Percentiles rank a stretch among this genome's conserved stretches.
Evolutionary conservation across 2,888 invertebrate genomes (phyloP).

Genomic region (Corythucha ciliata): DNA sequence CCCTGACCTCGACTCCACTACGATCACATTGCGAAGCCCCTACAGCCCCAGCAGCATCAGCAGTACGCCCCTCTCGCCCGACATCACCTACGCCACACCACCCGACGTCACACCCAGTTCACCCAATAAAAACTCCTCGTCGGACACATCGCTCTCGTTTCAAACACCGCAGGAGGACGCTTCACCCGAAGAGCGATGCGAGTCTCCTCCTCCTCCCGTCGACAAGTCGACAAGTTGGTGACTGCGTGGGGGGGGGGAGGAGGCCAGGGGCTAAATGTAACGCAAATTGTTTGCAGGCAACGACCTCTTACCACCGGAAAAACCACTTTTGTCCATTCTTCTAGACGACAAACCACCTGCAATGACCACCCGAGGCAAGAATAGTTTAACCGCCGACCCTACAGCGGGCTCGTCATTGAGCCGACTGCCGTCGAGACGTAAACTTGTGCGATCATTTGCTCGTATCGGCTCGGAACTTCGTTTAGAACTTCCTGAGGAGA

Average conservation of each 20-base stretch:
- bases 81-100: conserved; percentile 17
- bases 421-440: conserved; percentile 28
- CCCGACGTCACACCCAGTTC: conserved; percentile 22
- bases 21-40: conserved; percentile 21
- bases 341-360: conserved; percentile 5
- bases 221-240: too few species aligned
- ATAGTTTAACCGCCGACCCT: too few species aligned
- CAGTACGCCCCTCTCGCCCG: conserved; percentile 15
- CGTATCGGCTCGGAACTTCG: conserved; percentile 30
- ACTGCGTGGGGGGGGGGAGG: too few species aligned
- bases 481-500: conserved; percentile 22
- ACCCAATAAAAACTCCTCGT: conserved; percentile 27
- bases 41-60: neutral
- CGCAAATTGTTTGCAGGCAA: too few species aligned
- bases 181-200: too few species aligned
- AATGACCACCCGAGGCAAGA: too few species aligned
- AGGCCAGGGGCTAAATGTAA: too few species aligned
- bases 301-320: too few species aligned
- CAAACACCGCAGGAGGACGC: conserved; percentile 30
- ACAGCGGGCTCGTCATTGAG: conserved; percentile 7
- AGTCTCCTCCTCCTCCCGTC: too few species aligned
- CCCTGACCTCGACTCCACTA: conserved; percentile 19
- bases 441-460: conserved; percentile 28
- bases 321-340: conserved; percentile 23
- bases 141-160: conserved; percentile 30